Evolutionary conservation across 2,113 vertebrate genomes (phyloP).

Genomic region (Malaclemys terrapin): DNA sequence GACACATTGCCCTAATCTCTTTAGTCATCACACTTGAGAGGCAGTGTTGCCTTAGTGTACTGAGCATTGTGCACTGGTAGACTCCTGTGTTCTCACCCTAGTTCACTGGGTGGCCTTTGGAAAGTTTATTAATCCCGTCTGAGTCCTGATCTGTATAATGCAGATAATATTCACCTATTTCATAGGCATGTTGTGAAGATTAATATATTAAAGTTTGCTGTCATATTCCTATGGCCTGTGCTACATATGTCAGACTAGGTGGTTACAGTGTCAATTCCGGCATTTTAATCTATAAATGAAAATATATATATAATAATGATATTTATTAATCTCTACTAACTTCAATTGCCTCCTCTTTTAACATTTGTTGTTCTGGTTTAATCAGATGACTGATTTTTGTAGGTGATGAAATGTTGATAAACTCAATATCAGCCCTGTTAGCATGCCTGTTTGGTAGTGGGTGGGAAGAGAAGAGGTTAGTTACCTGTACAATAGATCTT

Average conservation of each 20-base stretch:
- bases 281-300: too few relatives aligned
- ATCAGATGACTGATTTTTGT: background rate
- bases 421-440: background rate
- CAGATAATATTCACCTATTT: too few relatives aligned
- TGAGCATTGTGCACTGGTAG: background rate
- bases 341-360: background rate
- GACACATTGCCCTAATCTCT: background rate
- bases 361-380: background rate
- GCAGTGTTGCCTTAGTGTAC: rapidly evolving
- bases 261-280: too few relatives aligned
- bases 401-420: background rate
- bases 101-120: too few relatives aligned
- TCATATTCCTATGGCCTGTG: too few relatives aligned
- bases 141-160: too few relatives aligned
- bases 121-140: too few relatives aligned
- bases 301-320: background rate
- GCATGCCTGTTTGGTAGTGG: background rate
- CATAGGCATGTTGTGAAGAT: too few relatives aligned
- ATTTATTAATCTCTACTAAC: background rate
- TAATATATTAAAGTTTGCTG: too few relatives aligned
- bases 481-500: background rate
- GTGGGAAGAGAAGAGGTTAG: background rate
- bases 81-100: background rate
- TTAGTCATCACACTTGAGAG: background rate
- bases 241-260: too few relatives aligned